Base-by-base conservation (phyloP, 2,888 invertebrate species). In the Bombylius discolor region DNA sequence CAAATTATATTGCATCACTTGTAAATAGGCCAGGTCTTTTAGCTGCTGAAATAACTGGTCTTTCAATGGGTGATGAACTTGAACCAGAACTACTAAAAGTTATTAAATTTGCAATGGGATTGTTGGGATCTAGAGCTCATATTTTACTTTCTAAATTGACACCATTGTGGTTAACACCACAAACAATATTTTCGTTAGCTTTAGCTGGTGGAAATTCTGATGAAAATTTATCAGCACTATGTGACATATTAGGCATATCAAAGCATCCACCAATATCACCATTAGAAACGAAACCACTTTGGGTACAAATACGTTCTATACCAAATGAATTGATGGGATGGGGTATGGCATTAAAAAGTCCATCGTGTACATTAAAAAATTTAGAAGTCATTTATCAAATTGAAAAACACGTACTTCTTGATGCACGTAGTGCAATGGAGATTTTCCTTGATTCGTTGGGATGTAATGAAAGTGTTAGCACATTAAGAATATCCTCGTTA, bases 1-100 rank as follows among this genome's bases (percentile, higher is more conserved):
- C 79, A 2, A 78, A 78, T 62, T 79, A 79, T 64, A 70, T 79
- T n/a, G 75, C 77, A 1, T 78, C 78, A 1, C 69, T 79, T 6
- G 76, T 77, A 6, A 76, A 75, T 61, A 74, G 78, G 59, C 74
- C 78, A 0, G 76, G 77, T 51, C 72, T 78, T 14, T 66, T 79
- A 6, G 69, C 77, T 31, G 70, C 76, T 12, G 79, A 79, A 65
- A 68, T 79, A 53, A 65, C 67, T 4, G 67, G 67, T 0, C 59
- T 68, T 8, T 65, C 66, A 14, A 62, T 67, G 11, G 65, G 65
- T 6, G 68, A 67, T 49, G 78, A 79, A 55, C 72, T 76, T 4
- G 69, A 79, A 49, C 77, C 77, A 3, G 72, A 74, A 44, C 61
- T 74, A 42, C 53, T 68, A 11, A 68, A 67, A 60, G 65, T 79